Evolutionary conservation across 1,140 invertebrate species (phyloP).

Genomic region (Alviniconcha marisindica): DNA sequence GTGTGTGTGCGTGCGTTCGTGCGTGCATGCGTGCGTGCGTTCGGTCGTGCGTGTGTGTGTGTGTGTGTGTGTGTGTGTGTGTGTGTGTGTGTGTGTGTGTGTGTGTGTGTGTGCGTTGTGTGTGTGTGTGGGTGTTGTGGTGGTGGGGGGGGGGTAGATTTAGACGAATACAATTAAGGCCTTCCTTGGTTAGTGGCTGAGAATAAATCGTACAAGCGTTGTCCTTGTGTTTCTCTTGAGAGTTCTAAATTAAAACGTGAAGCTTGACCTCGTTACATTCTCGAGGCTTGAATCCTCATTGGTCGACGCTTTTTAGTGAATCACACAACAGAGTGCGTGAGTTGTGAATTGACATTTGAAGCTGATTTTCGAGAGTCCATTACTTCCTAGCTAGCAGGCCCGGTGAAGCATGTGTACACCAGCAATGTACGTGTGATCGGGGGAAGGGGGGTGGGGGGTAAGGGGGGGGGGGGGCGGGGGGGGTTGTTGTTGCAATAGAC

Average conservation of each 20-base stretch:
- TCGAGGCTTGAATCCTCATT: neutral
- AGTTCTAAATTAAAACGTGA: neutral
- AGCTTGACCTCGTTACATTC: neutral
- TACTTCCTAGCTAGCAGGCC: too few relatives aligned
- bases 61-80: slow-evolving; percentile 19
- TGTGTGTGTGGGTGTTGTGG: neutral
- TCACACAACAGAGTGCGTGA: too few relatives aligned
- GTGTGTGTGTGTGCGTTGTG: slow-evolving; percentile 18
- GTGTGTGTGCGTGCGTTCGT: slow-evolving; percentile 6
- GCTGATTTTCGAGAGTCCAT: too few relatives aligned
- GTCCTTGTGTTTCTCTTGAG: neutral
- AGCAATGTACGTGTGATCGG: too few relatives aligned
- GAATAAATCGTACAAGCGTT: too few relatives aligned
- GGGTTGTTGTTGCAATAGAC: too few relatives aligned
- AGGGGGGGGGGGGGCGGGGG: too few relatives aligned
- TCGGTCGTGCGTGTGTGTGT: neutral
- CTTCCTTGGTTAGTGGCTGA: neutral
- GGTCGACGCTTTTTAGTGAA: too few relatives aligned
- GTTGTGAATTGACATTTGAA: too few relatives aligned
- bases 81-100: slow-evolving; percentile 10
- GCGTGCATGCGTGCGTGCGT: neutral
- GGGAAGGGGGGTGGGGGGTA: too few relatives aligned
- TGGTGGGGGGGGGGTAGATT: neutral
- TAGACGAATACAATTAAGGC: neutral
- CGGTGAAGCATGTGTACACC: too few relatives aligned